Conservation (phyloP, 1,140 invertebrate genomes). For the Diploscapter pachys region DNA sequence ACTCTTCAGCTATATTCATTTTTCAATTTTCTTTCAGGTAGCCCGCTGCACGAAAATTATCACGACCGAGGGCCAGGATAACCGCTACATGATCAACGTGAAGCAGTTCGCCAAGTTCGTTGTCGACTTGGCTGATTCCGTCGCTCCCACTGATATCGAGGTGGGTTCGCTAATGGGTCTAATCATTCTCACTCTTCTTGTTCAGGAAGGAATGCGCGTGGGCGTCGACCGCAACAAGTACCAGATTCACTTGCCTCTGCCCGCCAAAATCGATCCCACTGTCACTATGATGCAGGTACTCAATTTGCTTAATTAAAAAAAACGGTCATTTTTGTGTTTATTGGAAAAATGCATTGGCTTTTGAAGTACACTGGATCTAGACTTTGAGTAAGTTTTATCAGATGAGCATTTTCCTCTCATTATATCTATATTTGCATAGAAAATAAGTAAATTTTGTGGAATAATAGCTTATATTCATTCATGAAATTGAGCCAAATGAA, state of each 20-base stretch:
- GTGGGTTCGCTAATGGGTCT: background rate
- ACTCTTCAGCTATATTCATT: background rate
- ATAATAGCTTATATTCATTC: too few relatives aligned
- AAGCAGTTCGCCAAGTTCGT: slow-evolving; percentile 99
- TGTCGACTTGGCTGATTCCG: slow-evolving; percentile 94
- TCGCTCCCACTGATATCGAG: slow-evolving; percentile 98
- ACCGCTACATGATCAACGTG: slow-evolving; percentile 99
- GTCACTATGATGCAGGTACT: slow-evolving; percentile 96
- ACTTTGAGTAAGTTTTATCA: too few relatives aligned
- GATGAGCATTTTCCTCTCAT: too few relatives aligned
- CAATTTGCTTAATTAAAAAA: background rate
- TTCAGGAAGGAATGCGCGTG: slow-evolving; percentile 91
- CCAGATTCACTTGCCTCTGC: slow-evolving; percentile 95
- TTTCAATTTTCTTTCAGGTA: slow-evolving; percentile 20
- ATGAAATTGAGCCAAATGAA: too few relatives aligned
- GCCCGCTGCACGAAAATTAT: slow-evolving; percentile 59
- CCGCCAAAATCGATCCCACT: slow-evolving; percentile 98
- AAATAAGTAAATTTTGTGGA: too few relatives aligned
- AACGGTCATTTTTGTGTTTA: background rate
- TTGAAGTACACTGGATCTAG: too few relatives aligned
- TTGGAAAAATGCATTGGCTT: background rate
- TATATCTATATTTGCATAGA: too few relatives aligned
- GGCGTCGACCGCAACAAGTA: slow-evolving; percentile 96
- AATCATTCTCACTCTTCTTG: background rate
- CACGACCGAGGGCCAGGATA: slow-evolving; percentile 92